Percentiles rank a stretch among this genome's conserved stretches.
These are phyloP conservation scores for Cygnus atratus DNA, from an alignment of 2,113 vertebrate genomes.

Conservation along the genomic window DNA sequence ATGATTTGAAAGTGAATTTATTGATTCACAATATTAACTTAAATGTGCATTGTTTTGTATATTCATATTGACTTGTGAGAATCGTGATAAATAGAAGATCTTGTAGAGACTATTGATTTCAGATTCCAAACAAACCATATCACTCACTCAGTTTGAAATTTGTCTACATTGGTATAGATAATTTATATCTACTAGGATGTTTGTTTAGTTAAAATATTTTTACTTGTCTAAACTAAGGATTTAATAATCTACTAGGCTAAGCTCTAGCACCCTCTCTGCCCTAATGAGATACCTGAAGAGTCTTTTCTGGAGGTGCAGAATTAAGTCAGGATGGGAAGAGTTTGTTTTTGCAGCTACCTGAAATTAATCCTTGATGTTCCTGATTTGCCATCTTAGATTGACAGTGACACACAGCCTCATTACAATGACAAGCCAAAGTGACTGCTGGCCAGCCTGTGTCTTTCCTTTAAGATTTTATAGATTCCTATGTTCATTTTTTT, in stretches of 20 bases:
- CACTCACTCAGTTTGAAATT: slow-evolving; percentile 2
- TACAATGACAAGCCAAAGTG: neutral
- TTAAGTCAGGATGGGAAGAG: neutral
- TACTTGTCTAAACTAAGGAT: neutral
- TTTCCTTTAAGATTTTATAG: neutral
- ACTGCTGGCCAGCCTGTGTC: neutral
- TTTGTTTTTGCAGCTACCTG: neutral
- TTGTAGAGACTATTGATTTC: neutral
- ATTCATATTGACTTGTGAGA: neutral
- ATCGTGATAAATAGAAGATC: neutral
- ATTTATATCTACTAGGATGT: neutral
- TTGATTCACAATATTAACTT: neutral
- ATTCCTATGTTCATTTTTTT: neutral
- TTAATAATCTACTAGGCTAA: neutral
- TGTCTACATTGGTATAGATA: neutral
- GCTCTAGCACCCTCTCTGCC: neutral
- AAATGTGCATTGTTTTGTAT: neutral
- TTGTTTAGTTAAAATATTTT: neutral
- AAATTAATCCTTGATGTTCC: neutral
- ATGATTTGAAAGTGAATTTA: neutral
- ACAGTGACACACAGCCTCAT: neutral
- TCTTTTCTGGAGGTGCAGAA: neutral
- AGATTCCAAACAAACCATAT: neutral
- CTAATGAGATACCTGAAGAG: neutral
- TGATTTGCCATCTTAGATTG: neutral